Conservation (phyloP, 2,888 invertebrate species). For the Congeria kusceri region DNA sequence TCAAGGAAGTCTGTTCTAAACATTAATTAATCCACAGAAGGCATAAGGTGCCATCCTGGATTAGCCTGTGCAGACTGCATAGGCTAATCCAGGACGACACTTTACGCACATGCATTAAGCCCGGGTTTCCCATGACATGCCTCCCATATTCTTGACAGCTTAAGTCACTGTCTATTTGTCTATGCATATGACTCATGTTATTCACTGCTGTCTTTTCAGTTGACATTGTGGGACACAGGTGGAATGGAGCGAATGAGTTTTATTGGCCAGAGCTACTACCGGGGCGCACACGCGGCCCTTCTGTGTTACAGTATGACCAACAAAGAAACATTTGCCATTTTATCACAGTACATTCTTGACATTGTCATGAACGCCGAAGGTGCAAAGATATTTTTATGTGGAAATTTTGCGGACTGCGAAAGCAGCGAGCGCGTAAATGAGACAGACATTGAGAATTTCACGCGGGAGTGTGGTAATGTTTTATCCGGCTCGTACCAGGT, state of each 20-base stretch:
- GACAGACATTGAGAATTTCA: constrained; percentile 95
- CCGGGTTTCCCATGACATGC: too few species aligned
- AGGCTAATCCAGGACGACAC: too few species aligned
- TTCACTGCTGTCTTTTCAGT: constrained; percentile 86
- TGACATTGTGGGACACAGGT: constrained; percentile 98
- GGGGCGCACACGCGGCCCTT: constrained; percentile 97
- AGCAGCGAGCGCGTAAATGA: constrained; percentile 91
- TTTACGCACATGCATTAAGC: too few species aligned
- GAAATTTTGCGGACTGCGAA: constrained; percentile 95
- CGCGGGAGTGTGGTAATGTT: constrained; percentile 94
- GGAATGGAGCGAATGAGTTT: constrained; percentile 98
- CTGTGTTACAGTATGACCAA: constrained; percentile 96
- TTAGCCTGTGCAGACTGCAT: too few species aligned
- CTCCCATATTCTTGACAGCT: too few species aligned
- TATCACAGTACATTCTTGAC: constrained; percentile 96
- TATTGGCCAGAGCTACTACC: constrained; percentile 97
- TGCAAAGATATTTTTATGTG: constrained; percentile 97
- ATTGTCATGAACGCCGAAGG: constrained; percentile 94
- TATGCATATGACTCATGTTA: too few species aligned
- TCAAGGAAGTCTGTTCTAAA: too few species aligned
- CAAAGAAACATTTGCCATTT: constrained; percentile 95
- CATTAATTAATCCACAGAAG: too few species aligned
- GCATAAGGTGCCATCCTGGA: too few species aligned
- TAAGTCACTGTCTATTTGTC: too few species aligned
- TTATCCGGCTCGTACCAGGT: constrained; percentile 95